Base-by-base conservation (phyloP, 1,140 invertebrate species). In the Goniozus legneri region DNA sequence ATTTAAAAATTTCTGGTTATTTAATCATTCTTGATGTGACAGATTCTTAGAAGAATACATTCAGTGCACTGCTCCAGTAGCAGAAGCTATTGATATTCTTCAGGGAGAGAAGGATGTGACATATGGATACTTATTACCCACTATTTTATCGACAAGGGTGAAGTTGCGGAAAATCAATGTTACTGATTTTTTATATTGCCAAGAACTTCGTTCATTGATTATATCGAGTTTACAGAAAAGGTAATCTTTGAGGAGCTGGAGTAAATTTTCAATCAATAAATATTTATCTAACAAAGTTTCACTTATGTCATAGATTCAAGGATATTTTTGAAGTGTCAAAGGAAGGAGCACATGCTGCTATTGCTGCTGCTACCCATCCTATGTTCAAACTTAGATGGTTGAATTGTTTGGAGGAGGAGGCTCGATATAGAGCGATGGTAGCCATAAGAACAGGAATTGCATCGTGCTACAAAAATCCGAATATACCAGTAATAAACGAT, bases 41-140 rank as follows among this genome's bases (percentile, higher is more conserved):
- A 44, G 42, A 22, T 44, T 44, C 22, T 10, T 35, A 44, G 42
- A 44, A 1, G 20, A 44, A 10, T 44, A 44, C 2, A 14, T 44
- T 3, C 31, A 44, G 33, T 44, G 42, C 32, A 44, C 27, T 24
- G 32, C 20, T 7, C 32, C 42, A 20, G 34, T 44, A 4, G 32
- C 42, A 21, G 31, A 32, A 21, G 20, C 32, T 7, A n/a, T 44
- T 44, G 32, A 44, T 21, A 33, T 20, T 24, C 32, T 33, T 15
- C 32, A 44, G 4, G 19, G 42, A 33, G 42, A 44, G 15, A 13
- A 14, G 18, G 2, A 35, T 3, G 8, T 33, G 6, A 32, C 30
- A 8, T 44, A 44, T 15, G 42, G 32, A 21, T 32, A 44, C 8
- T 34, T 44, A 20, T 14, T 34, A 20, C 41, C 41, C 19, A 44